These are phyloP conservation scores for Ecliptopera silaceata DNA, from an alignment of 2,888 invertebrate genomes.

Conservation along the genomic window DNA sequence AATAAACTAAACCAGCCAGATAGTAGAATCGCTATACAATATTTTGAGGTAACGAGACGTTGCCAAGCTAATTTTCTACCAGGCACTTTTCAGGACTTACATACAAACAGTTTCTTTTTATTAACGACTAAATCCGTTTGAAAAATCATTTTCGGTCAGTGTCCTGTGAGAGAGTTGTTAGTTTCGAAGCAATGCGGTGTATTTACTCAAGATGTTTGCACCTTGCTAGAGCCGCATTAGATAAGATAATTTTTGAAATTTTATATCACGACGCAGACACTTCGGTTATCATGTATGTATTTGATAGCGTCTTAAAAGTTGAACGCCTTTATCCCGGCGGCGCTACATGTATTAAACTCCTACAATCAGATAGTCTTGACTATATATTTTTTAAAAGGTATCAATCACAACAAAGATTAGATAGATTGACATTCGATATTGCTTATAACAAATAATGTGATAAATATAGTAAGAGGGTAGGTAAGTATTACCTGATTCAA, in stretches of 20 bases:
- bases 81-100: neutral
- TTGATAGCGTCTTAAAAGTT: slow-evolving; percentile 57
- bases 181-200: slow-evolving; percentile 44
- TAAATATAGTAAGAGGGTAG: neutral
- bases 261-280: slow-evolving; percentile 54
- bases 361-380: slow-evolving; percentile 49
- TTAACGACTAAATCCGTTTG: too few relatives aligned
- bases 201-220: slow-evolving; percentile 66
- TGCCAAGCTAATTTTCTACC: neutral
- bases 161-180: slow-evolving; percentile 39
- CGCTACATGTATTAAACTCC: slow-evolving; percentile 53
- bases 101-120: too few relatives aligned
- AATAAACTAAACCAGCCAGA: too few relatives aligned
- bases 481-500: neutral
- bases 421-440: slow-evolving; percentile 10
- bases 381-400: slow-evolving; percentile 40
- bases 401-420: slow-evolving; percentile 53
- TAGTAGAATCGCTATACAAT: too few relatives aligned
- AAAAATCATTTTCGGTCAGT: slow-evolving; percentile 43
- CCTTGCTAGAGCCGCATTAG: slow-evolving; percentile 52
- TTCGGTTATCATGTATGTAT: slow-evolving; percentile 55
- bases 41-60: too few relatives aligned
- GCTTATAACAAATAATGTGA: neutral
- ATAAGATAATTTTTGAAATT: slow-evolving; percentile 73
- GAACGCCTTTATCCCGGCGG: slow-evolving; percentile 55